A percentile compares a stretch with the other conserved stretches of the same genome.
Evolutionary conservation across 2,113 vertebrate species (phyloP).

Genomic region (Shinisaurus crocodilurus): DNA sequence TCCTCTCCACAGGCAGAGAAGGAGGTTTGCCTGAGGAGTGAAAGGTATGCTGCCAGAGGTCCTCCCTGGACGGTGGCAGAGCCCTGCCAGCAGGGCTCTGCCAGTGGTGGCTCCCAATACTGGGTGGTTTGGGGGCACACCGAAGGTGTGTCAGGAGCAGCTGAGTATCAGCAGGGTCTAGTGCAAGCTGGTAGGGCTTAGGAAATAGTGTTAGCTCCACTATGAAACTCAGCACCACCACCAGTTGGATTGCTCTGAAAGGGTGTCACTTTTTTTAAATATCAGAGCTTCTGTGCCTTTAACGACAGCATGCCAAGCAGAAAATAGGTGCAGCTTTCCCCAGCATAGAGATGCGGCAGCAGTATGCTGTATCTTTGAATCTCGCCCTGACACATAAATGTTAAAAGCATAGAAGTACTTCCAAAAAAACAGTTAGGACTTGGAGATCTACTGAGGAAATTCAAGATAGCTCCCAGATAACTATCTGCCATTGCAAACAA

Average conservation of each 20-base stretch:
- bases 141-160: too few species aligned
- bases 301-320: background rate
- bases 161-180: background rate
- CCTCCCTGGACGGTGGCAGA: too few species aligned
- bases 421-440: background rate
- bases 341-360: background rate
- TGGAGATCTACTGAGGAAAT: conserved; percentile 22
- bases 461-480: conserved; percentile 11
- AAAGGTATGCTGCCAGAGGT: too few species aligned
- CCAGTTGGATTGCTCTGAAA: background rate
- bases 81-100: too few species aligned
- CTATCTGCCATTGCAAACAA: background rate
- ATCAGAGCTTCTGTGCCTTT: background rate
- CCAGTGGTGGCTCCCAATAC: too few species aligned
- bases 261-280: background rate
- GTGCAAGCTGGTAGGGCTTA: background rate
- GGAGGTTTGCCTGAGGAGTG: background rate
- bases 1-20: too few species aligned
- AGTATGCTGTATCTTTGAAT: conserved; percentile 14
- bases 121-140: too few species aligned
- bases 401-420: background rate
- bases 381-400: background rate
- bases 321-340: background rate
- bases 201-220: background rate
- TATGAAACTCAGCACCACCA: background rate